Conservation (phyloP, 2,113 vertebrate species). For the Crotalus horridus region DNA sequence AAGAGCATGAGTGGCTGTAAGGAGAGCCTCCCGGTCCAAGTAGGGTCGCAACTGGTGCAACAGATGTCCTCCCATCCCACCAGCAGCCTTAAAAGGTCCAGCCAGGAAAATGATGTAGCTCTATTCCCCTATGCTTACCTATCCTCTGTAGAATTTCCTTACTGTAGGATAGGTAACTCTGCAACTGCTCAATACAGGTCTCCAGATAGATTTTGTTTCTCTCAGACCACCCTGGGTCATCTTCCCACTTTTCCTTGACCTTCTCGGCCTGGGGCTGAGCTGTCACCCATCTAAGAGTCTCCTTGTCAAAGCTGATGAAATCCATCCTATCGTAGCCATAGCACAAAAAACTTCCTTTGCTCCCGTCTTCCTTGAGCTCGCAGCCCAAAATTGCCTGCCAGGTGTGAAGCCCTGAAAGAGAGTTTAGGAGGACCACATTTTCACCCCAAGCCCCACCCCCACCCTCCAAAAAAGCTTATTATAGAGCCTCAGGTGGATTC, state of each 20-base stretch:
- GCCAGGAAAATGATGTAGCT: background rate
- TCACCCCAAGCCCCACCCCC: background rate
- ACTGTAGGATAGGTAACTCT: background rate
- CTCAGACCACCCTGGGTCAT: too few relatives aligned
- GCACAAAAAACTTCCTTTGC: background rate
- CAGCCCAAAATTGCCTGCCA: background rate
- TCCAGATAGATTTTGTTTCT: background rate
- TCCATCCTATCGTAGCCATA: background rate
- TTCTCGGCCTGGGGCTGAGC: background rate
- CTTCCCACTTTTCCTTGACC: background rate
- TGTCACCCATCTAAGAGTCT: background rate
- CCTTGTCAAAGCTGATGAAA: background rate
- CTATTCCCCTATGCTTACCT: background rate
- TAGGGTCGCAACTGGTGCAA: too few relatives aligned
- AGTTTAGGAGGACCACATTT: background rate
- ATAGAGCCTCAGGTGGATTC: background rate
- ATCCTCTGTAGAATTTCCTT: background rate
- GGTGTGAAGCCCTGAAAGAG: background rate
- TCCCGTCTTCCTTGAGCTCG: background rate
- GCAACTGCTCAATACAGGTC: background rate
- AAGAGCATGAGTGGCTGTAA: too few relatives aligned
- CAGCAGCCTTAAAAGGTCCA: background rate
- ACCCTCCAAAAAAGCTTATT: background rate
- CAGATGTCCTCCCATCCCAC: background rate
- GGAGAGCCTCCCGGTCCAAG: too few relatives aligned